Conservation (phyloP, 2,888 invertebrate species). For the Deroplatys truncata region DNA sequence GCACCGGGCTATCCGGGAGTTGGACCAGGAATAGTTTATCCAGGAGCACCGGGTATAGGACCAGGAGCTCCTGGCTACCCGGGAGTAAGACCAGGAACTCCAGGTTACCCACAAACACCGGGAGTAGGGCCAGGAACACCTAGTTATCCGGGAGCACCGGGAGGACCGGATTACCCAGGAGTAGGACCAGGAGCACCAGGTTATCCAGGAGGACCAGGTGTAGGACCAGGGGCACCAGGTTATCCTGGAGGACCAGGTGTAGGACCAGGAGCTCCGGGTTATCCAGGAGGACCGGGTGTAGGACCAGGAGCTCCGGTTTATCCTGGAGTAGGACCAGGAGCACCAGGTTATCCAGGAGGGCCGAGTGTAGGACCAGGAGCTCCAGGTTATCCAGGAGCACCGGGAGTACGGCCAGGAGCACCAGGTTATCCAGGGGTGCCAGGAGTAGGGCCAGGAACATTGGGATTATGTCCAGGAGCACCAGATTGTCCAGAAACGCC, state of each 20-base stretch:
- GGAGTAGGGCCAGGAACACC: slow-evolving; percentile 20
- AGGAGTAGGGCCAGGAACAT: slow-evolving; percentile 9
- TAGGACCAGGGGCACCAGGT: slow-evolving; percentile 16
- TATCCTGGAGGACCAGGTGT: background rate
- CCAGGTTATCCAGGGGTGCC: slow-evolving; percentile 26
- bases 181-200: slow-evolving; percentile 2
- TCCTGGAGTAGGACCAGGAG: background rate
- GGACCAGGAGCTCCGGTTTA: slow-evolving; percentile 5
- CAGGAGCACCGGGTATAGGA: slow-evolving; percentile 4
- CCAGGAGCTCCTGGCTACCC: slow-evolving; percentile 12
- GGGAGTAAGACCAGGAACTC: background rate
- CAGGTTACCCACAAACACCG: background rate
- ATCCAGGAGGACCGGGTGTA: slow-evolving; percentile 22
- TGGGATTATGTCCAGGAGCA: background rate
- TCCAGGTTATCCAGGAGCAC: background rate
- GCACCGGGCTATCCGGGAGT: slow-evolving; percentile 14
- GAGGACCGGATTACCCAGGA: background rate
- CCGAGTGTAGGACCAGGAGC: slow-evolving; percentile 19
- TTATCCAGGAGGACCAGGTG: slow-evolving; percentile 27
- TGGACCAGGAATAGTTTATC: background rate
- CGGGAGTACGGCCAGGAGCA: background rate
- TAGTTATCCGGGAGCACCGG: slow-evolving; percentile 4
- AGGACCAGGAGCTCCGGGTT: slow-evolving; percentile 12
- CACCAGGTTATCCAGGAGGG: slow-evolving; percentile 26
- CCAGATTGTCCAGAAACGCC: background rate